phyloP scores from a whole-genome alignment of 2,888 invertebrate species.

The Athrips mouffetella region DNA sequence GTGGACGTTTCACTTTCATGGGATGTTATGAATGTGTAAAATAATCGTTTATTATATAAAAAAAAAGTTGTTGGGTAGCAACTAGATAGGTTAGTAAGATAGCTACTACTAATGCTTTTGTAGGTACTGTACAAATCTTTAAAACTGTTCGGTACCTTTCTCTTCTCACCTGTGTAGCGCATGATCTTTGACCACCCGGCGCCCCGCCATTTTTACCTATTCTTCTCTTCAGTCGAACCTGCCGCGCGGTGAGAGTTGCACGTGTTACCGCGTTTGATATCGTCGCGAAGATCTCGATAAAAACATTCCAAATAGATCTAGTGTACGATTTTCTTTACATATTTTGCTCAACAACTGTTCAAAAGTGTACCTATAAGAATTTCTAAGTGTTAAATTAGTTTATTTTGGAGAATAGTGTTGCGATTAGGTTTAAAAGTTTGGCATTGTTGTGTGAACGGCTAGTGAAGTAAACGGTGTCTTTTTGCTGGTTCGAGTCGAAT shows the following conservation, averaged over 20 bases:
- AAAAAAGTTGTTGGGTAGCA: no score
- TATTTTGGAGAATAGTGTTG: conserved; percentile 24
- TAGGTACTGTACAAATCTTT: no score
- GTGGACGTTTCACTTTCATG: no score
- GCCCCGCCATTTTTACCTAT: conserved; percentile 51
- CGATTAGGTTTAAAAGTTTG: conserved; percentile 22
- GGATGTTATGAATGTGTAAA: no score
- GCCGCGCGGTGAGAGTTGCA: conserved; percentile 33
- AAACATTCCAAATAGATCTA: conserved; percentile 39
- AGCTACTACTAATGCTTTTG: no score
- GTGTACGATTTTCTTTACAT: conserved; percentile 22
- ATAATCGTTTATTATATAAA: no score
- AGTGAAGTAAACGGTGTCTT: conserved; percentile 41
- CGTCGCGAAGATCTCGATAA: conserved; percentile 46
- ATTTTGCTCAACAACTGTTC: background rate
- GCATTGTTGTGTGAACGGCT: conserved; percentile 25
- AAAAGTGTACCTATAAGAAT: background rate
- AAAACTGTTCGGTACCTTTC: conserved; percentile 2
- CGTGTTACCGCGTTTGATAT: conserved; percentile 36
- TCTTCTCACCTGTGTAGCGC: conserved; percentile 39
- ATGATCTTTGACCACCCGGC: conserved; percentile 54
- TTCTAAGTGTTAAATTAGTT: background rate
- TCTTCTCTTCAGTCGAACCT: conserved; percentile 54
- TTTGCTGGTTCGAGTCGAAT: conserved; percentile 39
- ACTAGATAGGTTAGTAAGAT: no score